Evolutionary conservation across 2,888 invertebrate genomes (phyloP).

Genomic region (Brenthis ino): DNA sequence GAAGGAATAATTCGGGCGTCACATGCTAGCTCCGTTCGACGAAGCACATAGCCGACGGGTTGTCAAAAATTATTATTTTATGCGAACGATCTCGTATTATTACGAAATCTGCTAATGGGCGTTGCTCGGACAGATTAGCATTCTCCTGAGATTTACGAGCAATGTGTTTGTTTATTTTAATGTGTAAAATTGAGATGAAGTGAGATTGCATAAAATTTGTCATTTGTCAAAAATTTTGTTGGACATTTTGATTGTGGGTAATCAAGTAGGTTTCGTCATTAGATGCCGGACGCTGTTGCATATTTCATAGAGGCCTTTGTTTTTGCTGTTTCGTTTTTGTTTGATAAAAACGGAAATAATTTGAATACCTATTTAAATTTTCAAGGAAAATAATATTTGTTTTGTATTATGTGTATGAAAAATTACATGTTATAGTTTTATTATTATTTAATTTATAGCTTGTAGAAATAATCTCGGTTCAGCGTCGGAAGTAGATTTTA

Average conservation of each 20-base stretch:
- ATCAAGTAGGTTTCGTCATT: background rate
- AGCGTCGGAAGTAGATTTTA: too few species aligned
- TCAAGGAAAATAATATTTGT: too few species aligned
- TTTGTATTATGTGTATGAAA: too few species aligned
- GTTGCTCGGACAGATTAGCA: slow-evolving; percentile 51
- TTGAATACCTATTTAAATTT: too few species aligned
- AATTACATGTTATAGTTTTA: too few species aligned
- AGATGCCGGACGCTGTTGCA: slow-evolving; percentile 5
- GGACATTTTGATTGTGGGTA: slow-evolving; percentile 16
- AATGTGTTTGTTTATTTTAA: slow-evolving; percentile 60
- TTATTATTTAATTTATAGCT: too few species aligned
- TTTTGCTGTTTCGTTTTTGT: background rate
- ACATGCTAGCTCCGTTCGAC: slow-evolving; percentile 60
- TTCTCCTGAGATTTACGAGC: slow-evolving; percentile 52
- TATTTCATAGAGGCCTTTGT: slow-evolving; percentile 8
- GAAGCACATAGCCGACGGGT: slow-evolving; percentile 53
- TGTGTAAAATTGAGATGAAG: slow-evolving; percentile 48
- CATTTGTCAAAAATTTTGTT: slow-evolving; percentile 10
- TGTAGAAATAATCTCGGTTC: too few species aligned
- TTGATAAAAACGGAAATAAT: background rate
- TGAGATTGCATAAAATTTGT: slow-evolving; percentile 6
- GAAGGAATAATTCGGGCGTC: slow-evolving; percentile 77
- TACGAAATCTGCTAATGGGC: slow-evolving; percentile 60
- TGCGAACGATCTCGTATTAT: slow-evolving; percentile 53
- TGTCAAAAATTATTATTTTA: slow-evolving; percentile 62